A percentile compares a stretch with the other conserved stretches of the same genome.
These are phyloP conservation scores for Torymus auratus DNA, from an alignment of 2,888 invertebrate genomes.

Conservation along the genomic window DNA sequence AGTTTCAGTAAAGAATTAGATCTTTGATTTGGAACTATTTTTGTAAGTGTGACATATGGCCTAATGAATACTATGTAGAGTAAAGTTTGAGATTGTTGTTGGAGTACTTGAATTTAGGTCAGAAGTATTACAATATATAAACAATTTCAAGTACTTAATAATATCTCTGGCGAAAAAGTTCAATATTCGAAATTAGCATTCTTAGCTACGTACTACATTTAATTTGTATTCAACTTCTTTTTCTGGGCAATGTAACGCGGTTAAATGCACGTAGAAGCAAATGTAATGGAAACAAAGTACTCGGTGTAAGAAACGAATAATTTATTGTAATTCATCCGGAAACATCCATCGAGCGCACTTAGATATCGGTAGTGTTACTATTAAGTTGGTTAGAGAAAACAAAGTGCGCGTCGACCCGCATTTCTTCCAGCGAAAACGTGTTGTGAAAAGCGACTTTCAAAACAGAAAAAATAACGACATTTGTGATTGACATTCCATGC, in stretches of 20 bases:
- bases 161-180: neutral
- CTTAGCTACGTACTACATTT: neutral
- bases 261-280: constrained; percentile 6
- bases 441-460: constrained; percentile 17
- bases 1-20: neutral
- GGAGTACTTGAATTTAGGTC: neutral
- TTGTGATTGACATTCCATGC: constrained; percentile 42
- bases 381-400: constrained; percentile 6
- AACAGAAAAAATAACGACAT: constrained; percentile 16
- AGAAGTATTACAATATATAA: neutral
- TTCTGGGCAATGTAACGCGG: neutral
- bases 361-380: constrained; percentile 4
- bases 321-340: constrained; percentile 6
- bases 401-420: constrained; percentile 3
- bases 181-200: neutral
- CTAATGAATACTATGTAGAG: constrained; percentile 5
- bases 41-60: neutral
- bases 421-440: constrained; percentile 30
- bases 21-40: too few relatives aligned
- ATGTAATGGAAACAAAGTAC: constrained; percentile 3
- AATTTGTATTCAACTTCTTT: constrained; percentile 8
- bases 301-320: constrained; percentile 2
- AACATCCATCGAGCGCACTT: neutral
- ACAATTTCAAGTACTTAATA: constrained; percentile 8
- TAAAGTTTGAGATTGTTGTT: constrained; percentile 1